A percentile compares a stretch with the other conserved stretches of the same genome.
Evolutionary conservation across 53 echinoderm and acorn worm genomes (phyloP).

Genomic region (Glandiceps talaboti): DNA sequence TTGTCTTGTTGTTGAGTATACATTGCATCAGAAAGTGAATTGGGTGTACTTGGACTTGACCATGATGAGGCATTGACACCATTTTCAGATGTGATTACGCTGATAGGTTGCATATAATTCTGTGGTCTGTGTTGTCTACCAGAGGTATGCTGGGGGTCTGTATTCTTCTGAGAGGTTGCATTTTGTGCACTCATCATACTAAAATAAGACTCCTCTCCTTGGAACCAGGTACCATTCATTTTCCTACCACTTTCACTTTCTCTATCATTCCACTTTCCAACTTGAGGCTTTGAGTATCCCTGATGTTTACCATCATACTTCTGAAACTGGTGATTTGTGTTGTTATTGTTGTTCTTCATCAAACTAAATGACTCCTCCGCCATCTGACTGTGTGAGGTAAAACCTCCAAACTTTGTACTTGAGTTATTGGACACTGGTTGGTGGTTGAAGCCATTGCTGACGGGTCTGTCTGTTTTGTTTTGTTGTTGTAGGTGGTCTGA

Average conservation of each 20-base stretch:
- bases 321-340: background rate
- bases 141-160: background rate
- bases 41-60: background rate
- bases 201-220: background rate
- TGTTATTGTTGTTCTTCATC: background rate
- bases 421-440: background rate
- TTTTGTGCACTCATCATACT: background rate
- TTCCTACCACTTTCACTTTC: background rate
- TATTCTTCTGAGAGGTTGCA: background rate
- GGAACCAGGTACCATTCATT: background rate
- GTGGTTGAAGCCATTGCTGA: background rate
- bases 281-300: background rate
- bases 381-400: background rate
- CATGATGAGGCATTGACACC: background rate
- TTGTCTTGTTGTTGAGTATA: background rate
- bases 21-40: background rate
- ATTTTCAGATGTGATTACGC: background rate
- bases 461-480: background rate
- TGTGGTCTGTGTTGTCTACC: background rate
- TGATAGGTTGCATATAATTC: background rate
- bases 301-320: background rate
- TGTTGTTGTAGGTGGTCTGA: background rate
- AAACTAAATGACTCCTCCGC: background rate
- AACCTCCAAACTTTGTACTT: background rate
- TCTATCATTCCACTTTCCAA: background rate